phyloP scores from a whole-genome alignment of 2,888 invertebrate species.

The Parnassius glacialis region DNA sequence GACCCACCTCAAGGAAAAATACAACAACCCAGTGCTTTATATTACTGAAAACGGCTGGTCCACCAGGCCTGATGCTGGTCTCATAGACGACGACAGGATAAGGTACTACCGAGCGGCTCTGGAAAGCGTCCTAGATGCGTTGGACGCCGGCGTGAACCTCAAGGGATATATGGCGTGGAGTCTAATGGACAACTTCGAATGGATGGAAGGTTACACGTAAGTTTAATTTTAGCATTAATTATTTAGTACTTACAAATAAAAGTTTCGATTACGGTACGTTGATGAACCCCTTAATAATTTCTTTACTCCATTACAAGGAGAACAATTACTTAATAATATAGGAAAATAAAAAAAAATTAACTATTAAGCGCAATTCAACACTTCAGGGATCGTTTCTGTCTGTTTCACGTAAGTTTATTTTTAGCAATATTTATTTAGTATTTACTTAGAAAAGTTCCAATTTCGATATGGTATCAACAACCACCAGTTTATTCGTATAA shows the following conservation, averaged over 20 bases:
- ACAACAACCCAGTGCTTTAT: conserved; percentile 76
- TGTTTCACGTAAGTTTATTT: no score
- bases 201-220: conserved; percentile 79
- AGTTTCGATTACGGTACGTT: no score
- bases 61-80: conserved; percentile 42
- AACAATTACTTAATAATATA: no score
- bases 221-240: conserved; percentile 33
- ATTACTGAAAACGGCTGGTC: conserved; percentile 83
- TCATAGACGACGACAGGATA: conserved; percentile 69
- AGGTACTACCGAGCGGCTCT: conserved; percentile 65
- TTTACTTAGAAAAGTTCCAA: no score
- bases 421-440: no score
- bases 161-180: conserved; percentile 83
- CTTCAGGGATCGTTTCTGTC: conserved; percentile 83
- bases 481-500: no score
- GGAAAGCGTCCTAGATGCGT: conserved; percentile 58
- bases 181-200: conserved; percentile 84
- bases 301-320: no score
- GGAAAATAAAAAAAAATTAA: no score
- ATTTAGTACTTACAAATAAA: no score
- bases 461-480: no score
- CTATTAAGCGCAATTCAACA: no score
- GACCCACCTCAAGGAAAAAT: conserved; percentile 67
- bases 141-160: conserved; percentile 69
- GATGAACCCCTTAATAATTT: no score